Base-by-base conservation (phyloP, 2,113 vertebrate genomes). In the Pedetes capensis region DNA sequence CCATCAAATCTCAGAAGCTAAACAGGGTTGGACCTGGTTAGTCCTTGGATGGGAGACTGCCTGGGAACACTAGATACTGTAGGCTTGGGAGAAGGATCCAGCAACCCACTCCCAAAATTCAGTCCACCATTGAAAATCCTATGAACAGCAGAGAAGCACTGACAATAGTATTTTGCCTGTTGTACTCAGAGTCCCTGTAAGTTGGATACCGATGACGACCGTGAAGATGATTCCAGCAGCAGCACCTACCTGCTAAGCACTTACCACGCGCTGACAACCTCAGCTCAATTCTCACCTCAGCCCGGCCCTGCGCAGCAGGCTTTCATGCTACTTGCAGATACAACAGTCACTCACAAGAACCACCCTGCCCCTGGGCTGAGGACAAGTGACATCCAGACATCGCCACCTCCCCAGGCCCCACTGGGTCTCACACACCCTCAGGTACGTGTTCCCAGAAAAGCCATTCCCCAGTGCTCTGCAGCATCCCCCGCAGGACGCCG, bases 241-340 rank as follows among this genome's bases (percentile, higher is more conserved):
- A 10, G 37, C 17, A 10, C 61, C 8, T 1, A 1, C 1, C 27
- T 6, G 39, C 18, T 5, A 1, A 32, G 59, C 0, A 17, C 49
- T 49, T 0, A 3, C 25, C 25, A 0, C 0, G 8, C 4, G 12
- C 69, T 4, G 0, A 8, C 1, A 17, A 22, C 68, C 79, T 16
- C 0, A 22, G 16, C n/a, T 5, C 64, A 27, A 27, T 3, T 44
- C 37, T 82, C 6, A 20, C 27, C 53, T 2, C 55, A n/a, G n/a
- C 55, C 37, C 7, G 8, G 4, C 14, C 0, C 8, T 0, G 10
- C 29, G 3, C 18, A 59, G 8, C 72, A 25, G 23, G 27, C 2
- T 2, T 9, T 4, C 47, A 29, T 0, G 53, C 55, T 34, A 25
- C 72, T 9, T 57, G 20, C 4, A 39, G 69, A 49, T 3, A 18